phyloP scores from a whole-genome alignment of 2,888 invertebrate species.

The Drosophila ochracea region DNA sequence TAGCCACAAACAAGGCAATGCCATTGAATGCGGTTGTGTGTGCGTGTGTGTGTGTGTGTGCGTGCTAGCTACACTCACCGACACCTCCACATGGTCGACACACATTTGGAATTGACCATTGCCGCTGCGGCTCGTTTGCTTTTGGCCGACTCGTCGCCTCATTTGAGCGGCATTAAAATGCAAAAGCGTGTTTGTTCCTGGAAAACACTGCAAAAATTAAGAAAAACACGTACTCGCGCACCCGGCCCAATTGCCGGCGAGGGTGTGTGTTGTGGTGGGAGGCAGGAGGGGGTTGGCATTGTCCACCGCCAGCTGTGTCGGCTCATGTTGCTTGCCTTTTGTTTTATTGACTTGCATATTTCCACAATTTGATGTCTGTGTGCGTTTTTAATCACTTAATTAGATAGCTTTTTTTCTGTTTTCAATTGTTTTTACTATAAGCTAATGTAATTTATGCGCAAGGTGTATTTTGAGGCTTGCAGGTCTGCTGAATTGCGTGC shows the following conservation, averaged over 20 bases:
- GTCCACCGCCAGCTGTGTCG: slow-evolving; percentile 22
- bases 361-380: slow-evolving; percentile 62
- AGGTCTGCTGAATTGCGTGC: slow-evolving; percentile 32
- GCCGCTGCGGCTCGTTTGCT: slow-evolving; percentile 49
- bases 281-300: not conserved
- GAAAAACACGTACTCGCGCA: slow-evolving; percentile 17
- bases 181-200: slow-evolving; percentile 83
- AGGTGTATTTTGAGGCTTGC: slow-evolving; percentile 31
- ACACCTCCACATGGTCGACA: slow-evolving; percentile 54
- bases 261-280: not conserved
- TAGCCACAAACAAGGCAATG: slow-evolving; percentile 81
- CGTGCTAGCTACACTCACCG: slow-evolving; percentile 50
- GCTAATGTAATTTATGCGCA: slow-evolving; percentile 70
- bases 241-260: slow-evolving; percentile 18
- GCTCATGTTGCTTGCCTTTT: slow-evolving; percentile 51
- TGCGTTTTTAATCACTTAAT: slow-evolving; percentile 80
- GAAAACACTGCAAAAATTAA: slow-evolving; percentile 71
- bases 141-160: slow-evolving; percentile 60
- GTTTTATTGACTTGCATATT: slow-evolving; percentile 72
- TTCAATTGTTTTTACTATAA: slow-evolving; percentile 66
- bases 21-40: slow-evolving; percentile 29
- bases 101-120: slow-evolving; percentile 48
- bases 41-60: slow-evolving; percentile 9
- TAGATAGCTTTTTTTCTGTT: slow-evolving; percentile 54
- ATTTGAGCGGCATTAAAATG: slow-evolving; percentile 80